Conservation (phyloP, 2,797 vertebrate species). For the Chrysolophus pictus region DNA sequence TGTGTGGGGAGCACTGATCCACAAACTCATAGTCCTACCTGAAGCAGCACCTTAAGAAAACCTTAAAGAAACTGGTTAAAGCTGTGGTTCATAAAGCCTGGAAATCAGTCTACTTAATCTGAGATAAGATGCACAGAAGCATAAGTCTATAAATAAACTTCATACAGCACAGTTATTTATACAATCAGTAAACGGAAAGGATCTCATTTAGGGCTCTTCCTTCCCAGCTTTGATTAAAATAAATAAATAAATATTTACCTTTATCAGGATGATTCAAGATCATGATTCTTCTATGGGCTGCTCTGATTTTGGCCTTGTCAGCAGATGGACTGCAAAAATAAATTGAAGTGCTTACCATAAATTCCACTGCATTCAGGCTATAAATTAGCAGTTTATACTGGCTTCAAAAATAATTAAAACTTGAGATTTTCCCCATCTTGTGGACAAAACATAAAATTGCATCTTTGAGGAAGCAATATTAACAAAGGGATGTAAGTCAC, state of each 20-base stretch:
- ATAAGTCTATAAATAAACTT: slow-evolving; percentile 14
- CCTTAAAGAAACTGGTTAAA: background rate
- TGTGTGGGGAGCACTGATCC: background rate
- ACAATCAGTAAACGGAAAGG: slow-evolving; percentile 6
- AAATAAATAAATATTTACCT: slow-evolving; percentile 79
- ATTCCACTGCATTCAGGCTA: slow-evolving; percentile 34
- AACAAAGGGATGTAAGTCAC: slow-evolving; percentile 30
- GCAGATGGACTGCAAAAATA: slow-evolving; percentile 85
- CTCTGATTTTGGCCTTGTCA: slow-evolving; percentile 87
- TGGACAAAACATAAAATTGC: slow-evolving; percentile 78
- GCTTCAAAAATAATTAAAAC: slow-evolving; percentile 75
- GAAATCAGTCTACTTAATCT: background rate
- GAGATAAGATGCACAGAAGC: background rate
- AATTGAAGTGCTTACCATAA: slow-evolving; percentile 73
- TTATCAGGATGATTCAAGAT: slow-evolving; percentile 96
- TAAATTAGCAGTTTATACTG: slow-evolving; percentile 71
- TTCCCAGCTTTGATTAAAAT: background rate
- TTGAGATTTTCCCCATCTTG: slow-evolving; percentile 84
- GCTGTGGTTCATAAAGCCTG: background rate
- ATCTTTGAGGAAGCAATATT: slow-evolving; percentile 21
- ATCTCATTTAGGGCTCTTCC: background rate
- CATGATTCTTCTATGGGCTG: slow-evolving; percentile 91
- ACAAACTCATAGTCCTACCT: background rate
- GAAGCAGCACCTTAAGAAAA: background rate
- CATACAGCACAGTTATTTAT: background rate